phyloP scores from a whole-genome alignment of 2,888 invertebrate genomes.

The Stratiomys singularior region DNA sequence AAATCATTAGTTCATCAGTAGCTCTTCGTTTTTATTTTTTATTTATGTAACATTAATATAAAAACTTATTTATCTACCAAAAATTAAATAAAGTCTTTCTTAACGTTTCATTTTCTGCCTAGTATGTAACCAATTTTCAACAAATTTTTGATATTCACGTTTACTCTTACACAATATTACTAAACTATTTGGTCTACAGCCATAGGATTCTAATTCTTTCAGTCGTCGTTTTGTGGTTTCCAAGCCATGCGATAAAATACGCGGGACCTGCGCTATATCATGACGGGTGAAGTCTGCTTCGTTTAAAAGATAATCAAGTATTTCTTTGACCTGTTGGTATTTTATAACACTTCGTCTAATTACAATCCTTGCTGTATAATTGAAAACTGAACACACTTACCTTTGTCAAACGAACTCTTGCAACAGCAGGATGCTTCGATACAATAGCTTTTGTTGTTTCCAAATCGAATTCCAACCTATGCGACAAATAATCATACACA shows the following conservation, averaged over 20 bases:
- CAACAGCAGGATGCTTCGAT: conserved; percentile 68
- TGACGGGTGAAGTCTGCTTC: conserved; percentile 68
- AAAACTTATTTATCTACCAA: no score
- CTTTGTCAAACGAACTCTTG: conserved; percentile 69
- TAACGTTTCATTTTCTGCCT: conserved; percentile 3
- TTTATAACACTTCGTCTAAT: neutral
- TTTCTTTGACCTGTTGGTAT: conserved; percentile 68
- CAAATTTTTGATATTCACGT: conserved; percentile 69
- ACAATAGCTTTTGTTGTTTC: conserved; percentile 68
- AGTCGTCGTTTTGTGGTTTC: conserved; percentile 69
- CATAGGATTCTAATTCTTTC: conserved; percentile 66
- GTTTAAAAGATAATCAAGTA: conserved; percentile 69
- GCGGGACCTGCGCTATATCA: conserved; percentile 69
- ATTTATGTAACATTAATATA: no score
- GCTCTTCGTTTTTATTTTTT: no score
- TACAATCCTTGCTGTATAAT: neutral
- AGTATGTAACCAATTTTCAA: conserved; percentile 60
- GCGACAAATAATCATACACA: conserved; percentile 68
- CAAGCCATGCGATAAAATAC: conserved; percentile 69
- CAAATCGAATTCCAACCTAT: conserved; percentile 67
- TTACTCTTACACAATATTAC: conserved; percentile 70
- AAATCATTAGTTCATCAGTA: no score
- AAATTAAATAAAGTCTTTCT: no score
- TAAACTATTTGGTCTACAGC: conserved; percentile 67
- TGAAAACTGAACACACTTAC: conserved; percentile 57